Evolutionary conservation across 2,113 vertebrate genomes (phyloP).

Genomic region (Psettodes erumei): DNA sequence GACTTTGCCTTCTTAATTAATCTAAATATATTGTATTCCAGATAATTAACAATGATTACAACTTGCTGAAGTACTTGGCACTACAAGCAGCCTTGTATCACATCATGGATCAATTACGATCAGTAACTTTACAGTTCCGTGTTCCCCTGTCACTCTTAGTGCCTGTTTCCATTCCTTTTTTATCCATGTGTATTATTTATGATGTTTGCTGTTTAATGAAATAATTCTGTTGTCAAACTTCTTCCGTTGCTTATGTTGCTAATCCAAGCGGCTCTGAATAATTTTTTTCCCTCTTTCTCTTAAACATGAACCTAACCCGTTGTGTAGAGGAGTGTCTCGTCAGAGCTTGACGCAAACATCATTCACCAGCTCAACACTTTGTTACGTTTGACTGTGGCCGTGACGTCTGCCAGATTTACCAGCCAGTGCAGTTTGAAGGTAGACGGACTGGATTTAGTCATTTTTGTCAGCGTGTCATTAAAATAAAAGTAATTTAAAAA

Average conservation of each 20-base stretch:
- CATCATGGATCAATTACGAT: slow-evolving; percentile 16
- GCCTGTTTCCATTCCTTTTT: slow-evolving; percentile 44
- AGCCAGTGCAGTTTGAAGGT: background rate
- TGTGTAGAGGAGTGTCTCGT: background rate
- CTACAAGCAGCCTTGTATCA: slow-evolving; percentile 17
- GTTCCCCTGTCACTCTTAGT: slow-evolving; percentile 41
- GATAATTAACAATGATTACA: background rate
- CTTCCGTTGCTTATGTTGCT: slow-evolving; percentile 8
- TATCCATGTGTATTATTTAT: slow-evolving; percentile 59
- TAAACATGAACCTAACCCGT: background rate
- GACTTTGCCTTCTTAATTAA: background rate
- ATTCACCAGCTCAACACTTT: slow-evolving; percentile 13
- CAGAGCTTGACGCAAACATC: background rate
- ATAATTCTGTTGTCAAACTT: background rate
- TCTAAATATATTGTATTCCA: slow-evolving; percentile 35
- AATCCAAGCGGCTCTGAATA: background rate
- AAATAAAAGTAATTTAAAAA: slow-evolving; percentile 8
- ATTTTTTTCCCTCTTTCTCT: background rate
- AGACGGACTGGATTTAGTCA: background rate
- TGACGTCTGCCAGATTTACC: slow-evolving; percentile 7
- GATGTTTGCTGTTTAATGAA: slow-evolving; percentile 59
- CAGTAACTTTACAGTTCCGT: slow-evolving; percentile 2
- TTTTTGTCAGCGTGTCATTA: background rate
- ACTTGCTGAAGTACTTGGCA: slow-evolving; percentile 19
- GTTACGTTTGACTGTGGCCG: background rate